Evolutionary conservation across 2,888 invertebrate species (phyloP).

Genomic region (Trissolcus japonicus): DNA sequence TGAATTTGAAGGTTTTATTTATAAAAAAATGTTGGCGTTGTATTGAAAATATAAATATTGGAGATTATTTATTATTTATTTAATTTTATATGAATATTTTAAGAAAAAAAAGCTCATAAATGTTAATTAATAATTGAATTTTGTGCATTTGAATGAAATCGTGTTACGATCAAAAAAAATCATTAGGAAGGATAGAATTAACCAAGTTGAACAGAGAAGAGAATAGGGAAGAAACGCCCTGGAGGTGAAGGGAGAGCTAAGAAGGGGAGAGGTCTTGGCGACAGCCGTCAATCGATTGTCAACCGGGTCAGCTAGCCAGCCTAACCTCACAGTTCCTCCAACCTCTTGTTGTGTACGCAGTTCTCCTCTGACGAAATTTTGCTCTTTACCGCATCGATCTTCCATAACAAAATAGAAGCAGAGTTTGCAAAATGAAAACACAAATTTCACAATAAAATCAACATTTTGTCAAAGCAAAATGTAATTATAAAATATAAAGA

Average conservation of each 20-base stretch:
- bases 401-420: background rate
- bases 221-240: slow-evolving; percentile 58
- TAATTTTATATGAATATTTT: too few species aligned
- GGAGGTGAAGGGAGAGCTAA: slow-evolving; percentile 48
- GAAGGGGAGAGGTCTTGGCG: slow-evolving; percentile 74
- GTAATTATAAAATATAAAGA: too few species aligned
- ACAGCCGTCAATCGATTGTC: slow-evolving; percentile 78
- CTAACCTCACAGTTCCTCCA: slow-evolving; percentile 67
- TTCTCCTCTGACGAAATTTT: slow-evolving; percentile 42
- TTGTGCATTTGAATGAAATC: background rate
- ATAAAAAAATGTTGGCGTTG: too few species aligned
- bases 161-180: slow-evolving; percentile 44
- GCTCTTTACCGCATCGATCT: slow-evolving; percentile 20
- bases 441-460: too few species aligned
- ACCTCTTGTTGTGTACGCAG: slow-evolving; percentile 52
- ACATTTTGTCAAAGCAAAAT: too few species aligned
- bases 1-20: too few species aligned
- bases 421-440: too few species aligned
- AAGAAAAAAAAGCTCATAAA: too few species aligned
- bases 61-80: too few species aligned
- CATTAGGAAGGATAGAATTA: slow-evolving; percentile 48
- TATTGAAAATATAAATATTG: too few species aligned
- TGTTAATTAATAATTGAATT: too few species aligned
- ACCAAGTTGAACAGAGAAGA: slow-evolving; percentile 52
- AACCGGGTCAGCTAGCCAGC: slow-evolving; percentile 76